phyloP scores from a whole-genome alignment of 1,140 invertebrate genomes.

The Ptiloglossa arizonensis region DNA sequence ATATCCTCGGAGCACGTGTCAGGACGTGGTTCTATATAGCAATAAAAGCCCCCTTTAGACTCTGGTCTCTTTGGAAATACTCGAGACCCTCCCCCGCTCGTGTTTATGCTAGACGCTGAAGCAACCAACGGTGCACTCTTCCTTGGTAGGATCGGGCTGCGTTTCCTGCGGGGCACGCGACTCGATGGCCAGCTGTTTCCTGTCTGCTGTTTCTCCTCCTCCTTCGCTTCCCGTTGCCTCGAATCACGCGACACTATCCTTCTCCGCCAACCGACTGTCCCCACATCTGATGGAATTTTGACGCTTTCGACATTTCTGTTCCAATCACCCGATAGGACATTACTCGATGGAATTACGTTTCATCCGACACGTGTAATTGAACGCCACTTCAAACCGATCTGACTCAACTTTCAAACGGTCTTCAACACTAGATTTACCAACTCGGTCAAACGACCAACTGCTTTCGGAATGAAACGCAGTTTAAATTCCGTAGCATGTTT shows the following conservation, averaged over 20 bases:
- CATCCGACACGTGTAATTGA: not conserved
- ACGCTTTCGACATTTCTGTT: not conserved
- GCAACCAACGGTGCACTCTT: slow-evolving; percentile 24
- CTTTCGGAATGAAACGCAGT: not conserved
- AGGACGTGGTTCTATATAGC: slow-evolving; percentile 46
- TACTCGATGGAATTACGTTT: not conserved
- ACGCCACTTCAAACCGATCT: not conserved
- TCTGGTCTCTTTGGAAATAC: slow-evolving; percentile 27
- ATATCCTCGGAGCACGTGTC: slow-evolving; percentile 61
- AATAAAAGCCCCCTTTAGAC: slow-evolving; percentile 63
- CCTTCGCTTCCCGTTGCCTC: slow-evolving; percentile 36
- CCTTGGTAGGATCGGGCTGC: slow-evolving; percentile 25
- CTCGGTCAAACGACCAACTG: not conserved
- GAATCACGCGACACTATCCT: slow-evolving; percentile 48
- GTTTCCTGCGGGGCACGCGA: slow-evolving; percentile 68
- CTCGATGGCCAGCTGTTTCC: slow-evolving; percentile 67
- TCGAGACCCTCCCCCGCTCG: slow-evolving; percentile 56
- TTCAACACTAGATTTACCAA: not conserved
- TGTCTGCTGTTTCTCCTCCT: slow-evolving; percentile 52
- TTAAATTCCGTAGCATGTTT: not conserved
- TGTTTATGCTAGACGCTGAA: slow-evolving; percentile 33
- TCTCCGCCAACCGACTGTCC: slow-evolving; percentile 27
- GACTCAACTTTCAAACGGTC: not conserved
- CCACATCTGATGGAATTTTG: slow-evolving; percentile 13
- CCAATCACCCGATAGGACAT: not conserved